These are phyloP conservation scores for Ophioderma brevispina DNA, from an alignment of 35 echinoderm and acorn worm genomes.

Conservation along the genomic window DNA sequence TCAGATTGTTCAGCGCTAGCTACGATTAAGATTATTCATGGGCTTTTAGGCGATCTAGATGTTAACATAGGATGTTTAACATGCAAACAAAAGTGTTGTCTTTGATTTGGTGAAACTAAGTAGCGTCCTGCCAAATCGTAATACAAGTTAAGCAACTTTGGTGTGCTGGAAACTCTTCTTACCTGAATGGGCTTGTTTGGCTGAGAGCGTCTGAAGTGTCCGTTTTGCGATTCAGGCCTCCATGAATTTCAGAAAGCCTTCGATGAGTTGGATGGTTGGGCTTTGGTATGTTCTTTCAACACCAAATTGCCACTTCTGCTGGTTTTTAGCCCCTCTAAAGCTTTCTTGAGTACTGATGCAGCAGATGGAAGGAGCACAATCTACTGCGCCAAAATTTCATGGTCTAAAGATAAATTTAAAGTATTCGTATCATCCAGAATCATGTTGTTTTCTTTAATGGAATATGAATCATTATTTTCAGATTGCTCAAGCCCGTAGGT, in stretches of 20 bases:
- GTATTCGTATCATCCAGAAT: too few relatives aligned
- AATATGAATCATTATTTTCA: too few relatives aligned
- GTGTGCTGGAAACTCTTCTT: neutral
- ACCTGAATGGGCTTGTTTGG: constrained; percentile 20
- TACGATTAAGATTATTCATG: too few relatives aligned
- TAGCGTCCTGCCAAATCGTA: too few relatives aligned
- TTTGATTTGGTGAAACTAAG: too few relatives aligned
- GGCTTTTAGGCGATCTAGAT: too few relatives aligned
- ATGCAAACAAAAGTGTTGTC: too few relatives aligned
- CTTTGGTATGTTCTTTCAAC: constrained; percentile 30
- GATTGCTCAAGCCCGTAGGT: too few relatives aligned
- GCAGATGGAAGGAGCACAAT: constrained; percentile 78
- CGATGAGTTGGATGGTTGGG: constrained; percentile 49
- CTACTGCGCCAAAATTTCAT: constrained; percentile 96
- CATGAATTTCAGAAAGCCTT: constrained; percentile 82
- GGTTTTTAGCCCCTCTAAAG: constrained; percentile 42
- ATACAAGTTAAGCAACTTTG: too few relatives aligned
- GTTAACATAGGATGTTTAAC: too few relatives aligned
- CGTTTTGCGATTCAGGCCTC: constrained; percentile 79
- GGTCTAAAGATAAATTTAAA: constrained; percentile 66
- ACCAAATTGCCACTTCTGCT: constrained; percentile 30
- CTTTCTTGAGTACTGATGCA: constrained; percentile 66
- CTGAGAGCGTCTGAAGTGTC: neutral
- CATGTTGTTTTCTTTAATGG: too few relatives aligned
- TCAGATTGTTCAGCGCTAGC: too few relatives aligned